Conservation (phyloP, 2,797 vertebrate genomes). For the Notamacropus eugenii region DNA sequence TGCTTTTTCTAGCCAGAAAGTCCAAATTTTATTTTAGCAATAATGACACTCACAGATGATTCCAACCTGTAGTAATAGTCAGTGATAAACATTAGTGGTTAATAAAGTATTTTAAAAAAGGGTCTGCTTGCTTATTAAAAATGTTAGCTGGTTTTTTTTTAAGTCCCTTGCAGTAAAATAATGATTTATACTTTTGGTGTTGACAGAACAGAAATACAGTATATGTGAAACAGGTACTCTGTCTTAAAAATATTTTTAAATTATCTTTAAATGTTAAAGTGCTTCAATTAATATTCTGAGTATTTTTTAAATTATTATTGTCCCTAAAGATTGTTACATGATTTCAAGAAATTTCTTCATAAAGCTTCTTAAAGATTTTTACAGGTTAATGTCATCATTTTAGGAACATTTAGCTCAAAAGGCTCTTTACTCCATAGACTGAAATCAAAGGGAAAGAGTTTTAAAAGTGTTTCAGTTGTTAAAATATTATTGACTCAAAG, state of each 20-base stretch:
- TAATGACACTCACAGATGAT: background rate
- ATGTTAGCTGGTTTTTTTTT: background rate
- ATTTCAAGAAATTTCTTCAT: background rate
- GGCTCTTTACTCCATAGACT: conserved; percentile 1
- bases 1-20: background rate
- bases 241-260: background rate
- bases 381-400: background rate
- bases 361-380: background rate
- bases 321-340: background rate
- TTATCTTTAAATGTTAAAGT: background rate
- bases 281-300: background rate
- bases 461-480: background rate
- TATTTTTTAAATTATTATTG: background rate
- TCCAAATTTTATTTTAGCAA: background rate
- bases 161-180: background rate
- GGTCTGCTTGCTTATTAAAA: background rate
- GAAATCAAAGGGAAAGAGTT: background rate
- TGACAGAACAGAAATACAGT: background rate
- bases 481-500: background rate
- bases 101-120: background rate
- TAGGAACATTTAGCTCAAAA: conserved; percentile 18
- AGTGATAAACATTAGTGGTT: background rate
- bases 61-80: background rate
- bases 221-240: background rate
- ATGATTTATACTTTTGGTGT: background rate